Evolutionary conservation across 2,888 invertebrate species (phyloP), one percentile per base, ranked within the genome.

Genomic region (Sussaba pulchella): DNA sequence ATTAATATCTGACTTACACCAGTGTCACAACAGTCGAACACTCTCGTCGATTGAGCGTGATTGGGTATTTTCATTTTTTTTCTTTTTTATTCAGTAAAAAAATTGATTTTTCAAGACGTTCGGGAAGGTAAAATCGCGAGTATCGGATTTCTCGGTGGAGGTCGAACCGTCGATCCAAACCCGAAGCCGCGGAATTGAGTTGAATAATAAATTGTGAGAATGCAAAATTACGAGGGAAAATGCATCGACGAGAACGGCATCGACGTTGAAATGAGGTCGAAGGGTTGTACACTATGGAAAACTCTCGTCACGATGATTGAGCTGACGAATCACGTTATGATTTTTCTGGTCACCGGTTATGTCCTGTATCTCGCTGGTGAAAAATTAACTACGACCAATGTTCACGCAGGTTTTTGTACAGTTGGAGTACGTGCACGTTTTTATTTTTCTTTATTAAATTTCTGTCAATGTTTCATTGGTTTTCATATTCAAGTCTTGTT

Each of bases 321-420:
- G 61, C 59, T 81, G 69, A 82, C 78, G 74, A 88, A 87, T 64
- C 87, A 88, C 64, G 26, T 75, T 59, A 74, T 88, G 43, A 84
- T 88, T 59, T 39, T 84, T 63, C 41, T 66, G 9, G 67, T 87
- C 43, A 88, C 85, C 4, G 75, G 67, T n/a, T 87, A 82, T 61
- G 43, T 86, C 1, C 67, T 87, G 8, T 82, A 76, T 75, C 66
- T 84, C 26, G 59, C 85, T 66, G 45, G 82, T 31, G 50, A 26
- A 61, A 17, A 71, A 24, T 26, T 75, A 19, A 12, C 21, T 0
- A 57, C 66, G 31, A 61, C 73, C 14, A 81, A 83, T 66, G 14
- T 87, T 17, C 88, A 87, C 61, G 74, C 82, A 1, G 81, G 82
- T 14, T 81, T 88, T 21, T 88, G 87, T 69, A 86, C 87, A 9